These are phyloP conservation scores for Larimichthys polyactis DNA, from an alignment of 2,113 vertebrate species.

Conservation along the genomic window DNA sequence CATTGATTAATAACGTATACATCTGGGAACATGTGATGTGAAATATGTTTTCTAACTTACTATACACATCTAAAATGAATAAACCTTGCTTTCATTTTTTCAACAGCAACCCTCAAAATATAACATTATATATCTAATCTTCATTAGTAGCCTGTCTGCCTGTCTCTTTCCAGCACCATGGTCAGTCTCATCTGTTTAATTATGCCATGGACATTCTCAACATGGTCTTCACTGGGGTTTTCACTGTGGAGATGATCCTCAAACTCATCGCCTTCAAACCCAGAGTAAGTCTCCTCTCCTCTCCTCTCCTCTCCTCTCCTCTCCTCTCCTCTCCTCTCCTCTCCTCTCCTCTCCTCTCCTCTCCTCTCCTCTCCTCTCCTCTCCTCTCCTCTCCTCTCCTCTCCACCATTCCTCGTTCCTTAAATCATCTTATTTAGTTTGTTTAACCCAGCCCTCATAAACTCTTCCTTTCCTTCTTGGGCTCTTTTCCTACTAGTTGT, in stretches of 20 bases:
- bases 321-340: no score
- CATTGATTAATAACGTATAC: background rate
- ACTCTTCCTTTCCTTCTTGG: constrained; percentile 23
- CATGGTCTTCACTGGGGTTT: constrained; percentile 99
- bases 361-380: no score
- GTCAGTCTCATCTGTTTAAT: constrained; percentile 95
- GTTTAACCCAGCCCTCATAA: constrained; percentile 31
- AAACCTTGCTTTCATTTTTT: background rate
- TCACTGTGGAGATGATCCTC: constrained; percentile 98
- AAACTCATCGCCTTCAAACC: constrained; percentile 99
- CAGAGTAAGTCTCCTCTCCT: constrained; percentile 87
- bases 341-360: no score
- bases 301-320: background rate
- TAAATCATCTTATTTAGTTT: constrained; percentile 1
- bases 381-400: no score
- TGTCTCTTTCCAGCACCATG: constrained; percentile 89
- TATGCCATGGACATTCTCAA: constrained; percentile 98
- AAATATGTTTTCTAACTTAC: background rate
- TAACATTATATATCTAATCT: background rate
- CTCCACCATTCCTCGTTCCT: no score
- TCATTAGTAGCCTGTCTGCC: background rate
- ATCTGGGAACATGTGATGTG: background rate
- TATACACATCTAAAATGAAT: background rate
- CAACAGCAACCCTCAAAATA: background rate
- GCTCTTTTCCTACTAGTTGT: constrained; percentile 8